Evolutionary conservation across 2,113 vertebrate species (phyloP).

Genomic region (Danionella cerebrum): DNA sequence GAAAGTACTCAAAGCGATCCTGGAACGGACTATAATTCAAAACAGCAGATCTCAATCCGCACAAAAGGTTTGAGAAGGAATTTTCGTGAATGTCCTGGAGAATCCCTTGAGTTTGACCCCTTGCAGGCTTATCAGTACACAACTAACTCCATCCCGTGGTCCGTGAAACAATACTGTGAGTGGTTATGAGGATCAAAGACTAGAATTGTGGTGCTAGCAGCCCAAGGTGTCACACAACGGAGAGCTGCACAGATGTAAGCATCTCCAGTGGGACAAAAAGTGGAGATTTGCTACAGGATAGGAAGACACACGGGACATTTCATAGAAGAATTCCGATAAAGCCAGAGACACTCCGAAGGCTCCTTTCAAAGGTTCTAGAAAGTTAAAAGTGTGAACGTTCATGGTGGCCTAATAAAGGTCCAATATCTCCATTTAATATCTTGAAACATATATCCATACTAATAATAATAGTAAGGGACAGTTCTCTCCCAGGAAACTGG

Average conservation of each 20-base stretch:
- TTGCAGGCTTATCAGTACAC: constrained; percentile 5
- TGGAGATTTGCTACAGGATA: constrained; percentile 13
- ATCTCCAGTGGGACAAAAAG: constrained; percentile 19
- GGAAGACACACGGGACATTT: constrained; percentile 20
- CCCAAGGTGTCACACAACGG: background rate
- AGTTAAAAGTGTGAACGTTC: background rate
- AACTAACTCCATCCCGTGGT: background rate
- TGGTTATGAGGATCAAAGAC: constrained; percentile 15
- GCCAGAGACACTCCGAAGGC: background rate
- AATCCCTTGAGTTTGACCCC: constrained; percentile 19
- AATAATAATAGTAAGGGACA: too few relatives aligned
- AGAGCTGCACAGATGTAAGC: background rate
- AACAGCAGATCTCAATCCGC: background rate
- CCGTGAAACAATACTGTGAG: background rate
- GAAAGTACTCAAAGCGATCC: background rate
- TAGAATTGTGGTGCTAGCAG: background rate
- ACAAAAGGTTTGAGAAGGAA: background rate
- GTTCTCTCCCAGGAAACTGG: too few relatives aligned
- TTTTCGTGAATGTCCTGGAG: background rate
- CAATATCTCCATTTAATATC: too few relatives aligned
- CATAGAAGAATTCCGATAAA: background rate
- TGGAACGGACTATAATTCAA: background rate
- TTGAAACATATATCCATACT: too few relatives aligned
- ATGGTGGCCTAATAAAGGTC: background rate
- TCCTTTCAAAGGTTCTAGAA: background rate